Conservation (phyloP, 2,797 vertebrate genomes). For the Babyrousa celebensis region DNA sequence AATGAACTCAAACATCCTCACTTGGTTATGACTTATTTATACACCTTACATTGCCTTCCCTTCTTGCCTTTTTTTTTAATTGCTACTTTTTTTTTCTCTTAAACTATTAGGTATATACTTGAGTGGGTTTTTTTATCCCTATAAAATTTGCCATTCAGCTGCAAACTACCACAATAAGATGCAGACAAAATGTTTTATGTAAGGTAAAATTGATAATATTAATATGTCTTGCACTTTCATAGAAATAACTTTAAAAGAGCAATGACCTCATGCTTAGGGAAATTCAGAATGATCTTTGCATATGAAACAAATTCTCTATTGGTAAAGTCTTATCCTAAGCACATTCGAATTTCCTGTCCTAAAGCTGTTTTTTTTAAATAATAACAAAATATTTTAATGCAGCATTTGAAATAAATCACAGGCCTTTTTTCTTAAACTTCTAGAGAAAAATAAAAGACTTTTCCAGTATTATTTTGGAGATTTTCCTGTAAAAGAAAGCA, state of each 20-base stretch:
- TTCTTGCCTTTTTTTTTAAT: constrained; percentile 62
- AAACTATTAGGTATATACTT: constrained; percentile 63
- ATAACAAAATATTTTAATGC: constrained; percentile 34
- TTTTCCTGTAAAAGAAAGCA: constrained; percentile 38
- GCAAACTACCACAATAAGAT: neutral
- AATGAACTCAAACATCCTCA: constrained; percentile 67
- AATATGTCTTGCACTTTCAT: constrained; percentile 1
- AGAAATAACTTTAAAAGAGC: constrained; percentile 35
- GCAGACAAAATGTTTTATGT: constrained; percentile 59
- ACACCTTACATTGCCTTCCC: constrained; percentile 18
- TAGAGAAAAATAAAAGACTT: constrained; percentile 48
- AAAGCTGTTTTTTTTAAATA: constrained; percentile 31
- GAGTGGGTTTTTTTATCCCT: constrained; percentile 51
- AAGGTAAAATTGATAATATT: constrained; percentile 18
- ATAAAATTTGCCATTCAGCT: constrained; percentile 73
- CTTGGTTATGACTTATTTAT: neutral
- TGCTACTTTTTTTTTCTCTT: constrained; percentile 64
- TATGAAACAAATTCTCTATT: constrained; percentile 3
- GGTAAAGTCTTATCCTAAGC: neutral
- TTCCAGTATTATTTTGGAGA: constrained; percentile 21
- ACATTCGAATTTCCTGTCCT: neutral
- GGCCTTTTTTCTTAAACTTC: constrained; percentile 39
- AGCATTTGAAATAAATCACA: constrained; percentile 42
- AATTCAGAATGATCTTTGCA: neutral
- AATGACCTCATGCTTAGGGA: neutral